These are phyloP conservation scores for Rhodophaea formosa DNA, from an alignment of 2,888 invertebrate species.

Conservation along the genomic window DNA sequence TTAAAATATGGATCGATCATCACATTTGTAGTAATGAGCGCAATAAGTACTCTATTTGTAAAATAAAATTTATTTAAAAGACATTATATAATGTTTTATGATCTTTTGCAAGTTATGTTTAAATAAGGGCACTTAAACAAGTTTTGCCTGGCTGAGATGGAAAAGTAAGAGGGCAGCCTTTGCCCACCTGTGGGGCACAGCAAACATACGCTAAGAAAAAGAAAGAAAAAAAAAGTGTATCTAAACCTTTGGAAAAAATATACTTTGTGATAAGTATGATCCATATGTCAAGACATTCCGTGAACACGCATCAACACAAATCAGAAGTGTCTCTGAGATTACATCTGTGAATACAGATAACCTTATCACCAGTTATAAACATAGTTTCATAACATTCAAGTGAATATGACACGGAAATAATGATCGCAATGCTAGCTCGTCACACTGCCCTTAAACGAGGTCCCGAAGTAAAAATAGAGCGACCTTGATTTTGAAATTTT, in stretches of 20 bases:
- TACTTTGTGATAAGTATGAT: neutral
- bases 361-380: slow-evolving; percentile 14
- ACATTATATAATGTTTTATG: too few relatives aligned
- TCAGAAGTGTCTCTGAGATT: neutral
- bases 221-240: neutral
- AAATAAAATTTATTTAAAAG: too few relatives aligned
- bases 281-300: slow-evolving; percentile 10
- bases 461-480: slow-evolving; percentile 54
- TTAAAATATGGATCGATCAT: neutral
- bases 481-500: slow-evolving; percentile 43
- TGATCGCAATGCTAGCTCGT: neutral
- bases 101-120: too few relatives aligned
- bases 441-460: slow-evolving; percentile 54
- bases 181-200: too few relatives aligned
- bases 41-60: too few relatives aligned
- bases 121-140: too few relatives aligned
- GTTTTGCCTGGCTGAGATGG: too few relatives aligned
- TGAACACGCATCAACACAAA: slow-evolving; percentile 20
- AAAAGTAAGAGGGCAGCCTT: too few relatives aligned
- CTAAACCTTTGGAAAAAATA: neutral
- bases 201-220: too few relatives aligned
- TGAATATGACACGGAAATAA: slow-evolving; percentile 8
- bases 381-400: slow-evolving; percentile 11
- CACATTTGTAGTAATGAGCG: too few relatives aligned
- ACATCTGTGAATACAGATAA: slow-evolving; percentile 11